Evolutionary conservation across 2,113 vertebrate species (phyloP), one percentile per base, ranked within the genome.

Genomic region (Menura novaehollandiae): DNA sequence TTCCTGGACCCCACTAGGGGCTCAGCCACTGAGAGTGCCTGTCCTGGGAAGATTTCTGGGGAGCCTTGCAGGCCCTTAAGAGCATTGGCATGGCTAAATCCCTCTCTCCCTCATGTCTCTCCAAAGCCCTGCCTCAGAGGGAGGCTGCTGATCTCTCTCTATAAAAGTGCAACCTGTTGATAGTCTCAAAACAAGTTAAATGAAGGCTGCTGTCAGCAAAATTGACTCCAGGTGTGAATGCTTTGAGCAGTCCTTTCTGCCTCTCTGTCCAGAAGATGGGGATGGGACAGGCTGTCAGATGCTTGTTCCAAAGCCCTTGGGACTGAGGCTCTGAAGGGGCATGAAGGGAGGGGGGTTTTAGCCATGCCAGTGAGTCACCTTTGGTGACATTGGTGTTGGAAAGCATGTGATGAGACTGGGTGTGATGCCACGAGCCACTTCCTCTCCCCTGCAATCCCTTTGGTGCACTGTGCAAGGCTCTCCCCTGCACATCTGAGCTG

Each of bases 331-430:
- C 12, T 69, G 55, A 30, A 69, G 55, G 19, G n/a, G 35, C 56
- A 43, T 20, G 72, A 49, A 84, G 26, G 14, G 35, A 69, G 63
- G 55, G 26, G 9, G 35, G 21, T 33, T 77, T 71, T 69, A 20
- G 55, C 55, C 32, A 28, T 51, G 35, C 30, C 64, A 1, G 0
- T 30, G 28, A 30, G 33, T 39, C 43, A 59, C 39, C 8, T 76
- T 56, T 52, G 58, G 28, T 88, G 91, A 35, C 11, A 8, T 2
- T 26, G 68, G 73, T 71, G 77, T 80, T 71, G 37, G n/a, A 41
- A 41, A 56, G 53, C 0, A 0, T 8, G 24, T 0, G 0, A 17
- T 68, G 77, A 53, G 39, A 21, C 0, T 5, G 12, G 32, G 4
- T 33, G n/a, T 0, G 0, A 43, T 72, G 78, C 26, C 26, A 41